Conservation (phyloP, 2,113 vertebrate genomes). For the Chrysemys picta region DNA sequence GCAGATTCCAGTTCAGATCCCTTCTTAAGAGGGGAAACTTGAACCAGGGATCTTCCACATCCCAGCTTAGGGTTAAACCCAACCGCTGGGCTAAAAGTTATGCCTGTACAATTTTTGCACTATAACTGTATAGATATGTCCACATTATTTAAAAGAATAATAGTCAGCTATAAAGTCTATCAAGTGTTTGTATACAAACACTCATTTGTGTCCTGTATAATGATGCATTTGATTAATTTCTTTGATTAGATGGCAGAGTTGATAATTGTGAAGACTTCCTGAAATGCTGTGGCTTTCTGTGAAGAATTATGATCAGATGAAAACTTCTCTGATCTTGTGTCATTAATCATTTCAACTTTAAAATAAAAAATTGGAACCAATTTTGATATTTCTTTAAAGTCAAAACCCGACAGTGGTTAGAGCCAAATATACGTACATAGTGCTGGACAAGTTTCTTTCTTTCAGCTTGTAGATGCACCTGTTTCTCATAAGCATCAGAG, state of each 20-base stretch:
- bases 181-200: neutral
- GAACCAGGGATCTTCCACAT: neutral
- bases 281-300: neutral
- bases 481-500: neutral
- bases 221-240: neutral
- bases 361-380: neutral
- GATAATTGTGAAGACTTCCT: neutral
- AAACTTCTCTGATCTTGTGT: neutral
- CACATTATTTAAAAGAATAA: neutral
- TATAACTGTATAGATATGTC: conserved; percentile 9
- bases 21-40: neutral
- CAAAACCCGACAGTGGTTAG: neutral
- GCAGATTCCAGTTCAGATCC: neutral
- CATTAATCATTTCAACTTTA: neutral
- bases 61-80: neutral
- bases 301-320: neutral
- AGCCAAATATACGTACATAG: neutral
- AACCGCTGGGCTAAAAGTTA: neutral
- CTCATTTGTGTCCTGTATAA: neutral
- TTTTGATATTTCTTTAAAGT: neutral
- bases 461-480: neutral
- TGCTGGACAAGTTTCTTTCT: neutral
- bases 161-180: neutral
- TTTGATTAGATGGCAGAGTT: neutral
- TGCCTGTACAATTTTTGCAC: neutral